phyloP scores from a whole-genome alignment of 2,888 invertebrate species.

The Acrocyrtus sp. region DNA sequence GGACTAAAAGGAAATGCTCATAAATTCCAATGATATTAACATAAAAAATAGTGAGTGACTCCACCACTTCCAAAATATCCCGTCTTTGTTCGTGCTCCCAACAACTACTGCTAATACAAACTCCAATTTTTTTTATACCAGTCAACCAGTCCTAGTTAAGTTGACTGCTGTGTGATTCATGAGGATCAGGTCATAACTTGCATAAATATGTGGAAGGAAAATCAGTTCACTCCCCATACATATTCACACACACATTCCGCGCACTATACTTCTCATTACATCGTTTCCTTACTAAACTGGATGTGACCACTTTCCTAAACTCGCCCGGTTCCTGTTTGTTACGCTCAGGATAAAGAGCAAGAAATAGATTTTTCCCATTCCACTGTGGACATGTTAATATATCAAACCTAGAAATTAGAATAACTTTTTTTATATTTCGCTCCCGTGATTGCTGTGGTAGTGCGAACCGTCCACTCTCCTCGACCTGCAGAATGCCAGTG shows the following conservation, averaged over 20 bases:
- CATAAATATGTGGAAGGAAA: slow-evolving; percentile 12
- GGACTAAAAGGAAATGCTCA: slow-evolving; percentile 38
- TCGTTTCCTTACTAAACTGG: not conserved
- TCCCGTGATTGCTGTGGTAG: not conserved
- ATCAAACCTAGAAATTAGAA: not conserved
- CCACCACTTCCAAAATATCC: not conserved
- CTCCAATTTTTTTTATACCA: not conserved
- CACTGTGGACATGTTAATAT: not conserved
- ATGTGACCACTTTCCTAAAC: not conserved
- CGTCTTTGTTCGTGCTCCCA: not conserved
- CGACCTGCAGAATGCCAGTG: no score
- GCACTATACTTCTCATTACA: not conserved
- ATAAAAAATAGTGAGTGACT: slow-evolving; percentile 7
- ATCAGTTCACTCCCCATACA: not conserved
- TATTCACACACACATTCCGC: not conserved
- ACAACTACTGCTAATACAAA: not conserved
- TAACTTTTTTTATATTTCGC: not conserved
- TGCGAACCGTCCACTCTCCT: not conserved
- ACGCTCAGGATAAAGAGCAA: not conserved
- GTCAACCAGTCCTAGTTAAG: not conserved
- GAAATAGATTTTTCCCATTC: no score
- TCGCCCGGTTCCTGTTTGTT: not conserved
- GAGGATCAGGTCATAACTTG: slow-evolving; percentile 23
- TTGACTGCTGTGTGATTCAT: slow-evolving; percentile 43
- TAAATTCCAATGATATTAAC: slow-evolving; percentile 43